Percentiles rank a stretch among this genome's conserved stretches.
Conservation (phyloP, 1,140 invertebrate species). For the Diabrotica virgifera region DNA sequence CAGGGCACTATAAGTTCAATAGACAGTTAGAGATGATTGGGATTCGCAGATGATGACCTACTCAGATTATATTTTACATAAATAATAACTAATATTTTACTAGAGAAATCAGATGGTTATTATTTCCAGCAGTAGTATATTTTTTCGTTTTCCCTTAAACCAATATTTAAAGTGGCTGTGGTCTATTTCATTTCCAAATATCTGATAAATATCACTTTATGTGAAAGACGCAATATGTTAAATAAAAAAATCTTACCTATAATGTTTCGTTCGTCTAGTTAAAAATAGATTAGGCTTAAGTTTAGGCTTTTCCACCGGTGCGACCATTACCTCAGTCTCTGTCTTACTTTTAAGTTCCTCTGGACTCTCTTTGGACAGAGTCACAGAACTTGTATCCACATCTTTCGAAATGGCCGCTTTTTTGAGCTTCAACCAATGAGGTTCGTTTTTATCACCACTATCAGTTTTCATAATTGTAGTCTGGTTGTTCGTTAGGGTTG, state of each 20-base stretch:
- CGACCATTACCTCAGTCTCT: neutral
- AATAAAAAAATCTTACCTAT: conserved; percentile 47
- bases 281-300: conserved; percentile 35
- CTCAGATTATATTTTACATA: no score
- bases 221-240: no score
- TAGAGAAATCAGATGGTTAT: no score
- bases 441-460: conserved; percentile 34
- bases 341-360: conserved; percentile 32
- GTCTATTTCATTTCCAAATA: no score
- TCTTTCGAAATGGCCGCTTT: conserved; percentile 53
- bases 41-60: no score
- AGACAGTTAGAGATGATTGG: no score
- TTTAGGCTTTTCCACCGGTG: conserved; percentile 21
- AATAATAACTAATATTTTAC: no score
- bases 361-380: conserved; percentile 38
- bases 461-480: conserved; percentile 19
- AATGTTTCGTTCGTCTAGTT: conserved; percentile 59
- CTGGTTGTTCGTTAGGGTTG: conserved; percentile 7
- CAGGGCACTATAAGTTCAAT: no score
- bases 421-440: conserved; percentile 57
- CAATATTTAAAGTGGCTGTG: no score
- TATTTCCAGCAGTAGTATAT: no score
- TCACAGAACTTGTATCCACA: conserved; percentile 14
- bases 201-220: no score
- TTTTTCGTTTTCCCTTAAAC: no score